phyloP scores from a whole-genome alignment of 2,113 vertebrate genomes.

The Monopterus albus region DNA sequence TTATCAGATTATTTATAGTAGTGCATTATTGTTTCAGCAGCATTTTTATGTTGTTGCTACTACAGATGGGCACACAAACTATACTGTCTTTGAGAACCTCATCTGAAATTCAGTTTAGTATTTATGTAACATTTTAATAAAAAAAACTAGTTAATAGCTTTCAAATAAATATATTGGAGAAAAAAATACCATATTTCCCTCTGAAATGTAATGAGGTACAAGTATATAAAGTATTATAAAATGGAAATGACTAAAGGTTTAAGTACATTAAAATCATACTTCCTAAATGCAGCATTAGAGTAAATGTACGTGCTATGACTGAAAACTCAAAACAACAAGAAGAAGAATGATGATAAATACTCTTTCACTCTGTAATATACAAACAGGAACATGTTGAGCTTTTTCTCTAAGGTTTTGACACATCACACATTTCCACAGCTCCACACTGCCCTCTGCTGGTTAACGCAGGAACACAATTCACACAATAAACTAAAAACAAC shows the following conservation, averaged over 20 bases:
- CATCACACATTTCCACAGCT: slow-evolving; percentile 8
- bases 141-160: neutral
- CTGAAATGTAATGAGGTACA: neutral
- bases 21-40: neutral
- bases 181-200: neutral
- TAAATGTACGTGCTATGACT: neutral
- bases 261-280: too few relatives aligned
- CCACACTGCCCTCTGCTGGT: slow-evolving; percentile 61
- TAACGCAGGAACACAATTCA: neutral
- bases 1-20: neutral
- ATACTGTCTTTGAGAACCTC: too few relatives aligned
- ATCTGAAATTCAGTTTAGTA: too few relatives aligned
- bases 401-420: neutral
- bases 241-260: too few relatives aligned
- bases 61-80: too few relatives aligned
- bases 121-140: neutral
- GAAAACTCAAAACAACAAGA: neutral
- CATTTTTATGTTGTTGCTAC: too few relatives aligned
- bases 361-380: neutral
- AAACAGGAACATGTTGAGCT: neutral
- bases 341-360: neutral
- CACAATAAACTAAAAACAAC: neutral
- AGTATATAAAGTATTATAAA: too few relatives aligned
- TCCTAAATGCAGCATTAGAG: too few relatives aligned
- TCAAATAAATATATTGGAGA: neutral